Base-by-base conservation (phyloP, 2,888 invertebrate species). In the Priocnemis perturbator region DNA sequence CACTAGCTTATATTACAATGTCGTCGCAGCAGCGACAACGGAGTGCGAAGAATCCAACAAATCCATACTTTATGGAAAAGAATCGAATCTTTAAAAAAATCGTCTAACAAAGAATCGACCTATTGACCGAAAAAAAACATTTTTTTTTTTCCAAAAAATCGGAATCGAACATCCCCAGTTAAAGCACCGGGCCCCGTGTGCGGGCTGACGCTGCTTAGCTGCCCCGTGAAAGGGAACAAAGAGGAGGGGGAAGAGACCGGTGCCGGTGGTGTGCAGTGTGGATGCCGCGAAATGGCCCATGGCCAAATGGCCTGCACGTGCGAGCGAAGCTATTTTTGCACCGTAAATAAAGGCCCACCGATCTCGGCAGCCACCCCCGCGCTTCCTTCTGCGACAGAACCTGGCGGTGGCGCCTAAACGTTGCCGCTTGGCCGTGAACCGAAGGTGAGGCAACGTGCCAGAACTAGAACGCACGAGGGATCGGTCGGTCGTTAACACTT, bases 271-370 rank as follows among this genome's bases (percentile, higher is more conserved):
- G 21, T 56, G 66, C 56, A n/a, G 56, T 45, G 21, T 56, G 66
- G 52, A n/a, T 23, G 52, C 56, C 55, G 53, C 58, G 67, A 80
- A 79, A 76, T 73, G 78, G 76, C 74, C 71, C 72, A 47, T 70
- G 64, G 74, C 71, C 79, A 80, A 80, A 77, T 74, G 81, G 73
- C 67, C 61, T 71, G 74, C 80, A 80, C 81, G 78, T 80, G 81
- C 70, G 77, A 78, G 76, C 69, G 74, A 61, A 71, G 78, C 74
- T 79, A 79, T 79, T 79, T 69, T 66, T 77, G 76, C 68, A 62
- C 21, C 66, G 74, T 76, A 76, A 77, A 79, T 78, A 73, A 78
- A 72, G 50, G 62, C 52, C 21, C 64, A 60, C 59, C 48, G 44
- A 45, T 61, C 37, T 37, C 14, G n/a, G n/a, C n/a, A n/a, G n/a